Percentiles rank a stretch among this genome's conserved stretches.
phyloP scores from a whole-genome alignment of 2,113 vertebrate species.

The Alethe diademata region DNA sequence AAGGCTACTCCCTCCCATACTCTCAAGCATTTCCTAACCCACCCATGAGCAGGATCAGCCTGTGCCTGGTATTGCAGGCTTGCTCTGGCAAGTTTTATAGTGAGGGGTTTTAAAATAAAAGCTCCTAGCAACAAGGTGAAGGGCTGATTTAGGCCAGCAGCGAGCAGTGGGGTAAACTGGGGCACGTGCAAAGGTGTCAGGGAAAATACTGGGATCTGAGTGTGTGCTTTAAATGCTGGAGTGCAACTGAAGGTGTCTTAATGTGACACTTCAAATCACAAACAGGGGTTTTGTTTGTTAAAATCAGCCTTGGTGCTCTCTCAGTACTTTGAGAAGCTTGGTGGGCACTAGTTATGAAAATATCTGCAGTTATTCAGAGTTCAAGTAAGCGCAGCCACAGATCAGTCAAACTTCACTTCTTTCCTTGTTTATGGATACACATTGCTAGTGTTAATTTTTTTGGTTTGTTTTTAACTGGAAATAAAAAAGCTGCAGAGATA shows the following conservation, averaged over 20 bases:
- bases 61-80: neutral
- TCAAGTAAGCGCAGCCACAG: neutral
- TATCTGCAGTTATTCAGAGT: neutral
- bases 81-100: constrained; percentile 2
- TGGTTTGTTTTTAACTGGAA: neutral
- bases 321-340: neutral
- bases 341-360: neutral
- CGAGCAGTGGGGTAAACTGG: neutral
- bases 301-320: neutral
- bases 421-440: neutral
- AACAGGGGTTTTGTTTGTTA: neutral
- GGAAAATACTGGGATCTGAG: neutral
- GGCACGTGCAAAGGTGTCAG: neutral
- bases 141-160: neutral
- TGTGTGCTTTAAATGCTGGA: neutral
- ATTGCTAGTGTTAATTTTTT: neutral
- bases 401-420: neutral
- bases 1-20: neutral
- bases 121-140: constrained; percentile 9
- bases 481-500: neutral
- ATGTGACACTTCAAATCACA: neutral
- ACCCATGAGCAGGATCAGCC: neutral
- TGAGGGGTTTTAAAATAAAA: neutral
- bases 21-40: constrained; percentile 19
- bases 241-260: neutral